Conservation (phyloP, 2,797 vertebrate species). For the Hemitrygon akajei region DNA sequence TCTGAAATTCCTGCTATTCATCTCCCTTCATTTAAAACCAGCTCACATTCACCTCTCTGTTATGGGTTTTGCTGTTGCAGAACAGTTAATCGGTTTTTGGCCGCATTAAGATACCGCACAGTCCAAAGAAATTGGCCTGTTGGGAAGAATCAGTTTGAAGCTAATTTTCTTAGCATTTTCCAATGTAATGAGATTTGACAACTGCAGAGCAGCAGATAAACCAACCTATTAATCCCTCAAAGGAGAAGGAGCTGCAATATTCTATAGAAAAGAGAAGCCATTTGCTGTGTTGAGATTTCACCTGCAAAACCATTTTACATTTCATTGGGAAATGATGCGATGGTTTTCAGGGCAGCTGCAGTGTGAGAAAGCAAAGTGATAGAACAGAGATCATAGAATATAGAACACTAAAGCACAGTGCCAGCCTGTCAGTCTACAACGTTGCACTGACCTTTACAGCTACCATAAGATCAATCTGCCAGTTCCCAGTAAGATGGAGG, state of each 20-base stretch:
- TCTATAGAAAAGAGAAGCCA: no score
- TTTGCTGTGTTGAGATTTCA: neutral
- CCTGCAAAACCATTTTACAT: neutral
- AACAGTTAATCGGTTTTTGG: neutral
- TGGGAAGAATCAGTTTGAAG: neutral
- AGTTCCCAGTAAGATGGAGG: no score
- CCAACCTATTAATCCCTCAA: neutral
- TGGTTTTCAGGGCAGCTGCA: no score
- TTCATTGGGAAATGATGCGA: no score
- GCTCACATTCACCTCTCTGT: neutral
- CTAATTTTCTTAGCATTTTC: neutral
- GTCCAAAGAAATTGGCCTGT: neutral
- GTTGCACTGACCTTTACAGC: no score
- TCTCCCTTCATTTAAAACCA: neutral
- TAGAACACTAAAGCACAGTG: no score
- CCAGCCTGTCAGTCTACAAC: no score
- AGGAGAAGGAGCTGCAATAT: neutral
- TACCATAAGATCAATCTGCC: no score
- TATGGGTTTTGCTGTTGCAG: neutral
- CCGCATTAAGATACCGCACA: neutral
- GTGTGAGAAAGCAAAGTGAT: no score
- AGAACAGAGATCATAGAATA: no score
- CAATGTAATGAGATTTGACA: neutral
- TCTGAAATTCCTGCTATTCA: neutral
- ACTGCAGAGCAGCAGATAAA: neutral